Evolutionary conservation across 2,888 invertebrate genomes (phyloP).

Genomic region (Cryptops parisi): DNA sequence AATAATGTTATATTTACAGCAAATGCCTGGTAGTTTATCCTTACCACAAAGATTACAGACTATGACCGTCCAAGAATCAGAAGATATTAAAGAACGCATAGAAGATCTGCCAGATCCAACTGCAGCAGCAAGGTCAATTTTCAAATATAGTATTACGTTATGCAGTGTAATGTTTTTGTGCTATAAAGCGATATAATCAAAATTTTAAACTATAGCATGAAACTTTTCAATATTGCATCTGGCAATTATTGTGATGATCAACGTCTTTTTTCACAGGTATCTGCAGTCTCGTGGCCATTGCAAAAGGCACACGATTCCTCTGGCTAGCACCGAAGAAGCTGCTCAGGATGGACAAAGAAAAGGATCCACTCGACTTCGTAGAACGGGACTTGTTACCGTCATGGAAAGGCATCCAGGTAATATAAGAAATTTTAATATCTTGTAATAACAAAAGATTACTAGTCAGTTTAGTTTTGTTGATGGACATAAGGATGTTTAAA

Average conservation of each 20-base stretch:
- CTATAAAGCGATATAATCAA: too few species aligned
- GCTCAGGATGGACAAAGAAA: slow-evolving; percentile 39
- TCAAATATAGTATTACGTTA: too few species aligned
- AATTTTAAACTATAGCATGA: too few species aligned
- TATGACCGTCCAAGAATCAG: slow-evolving; percentile 24
- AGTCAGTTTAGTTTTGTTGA: background rate
- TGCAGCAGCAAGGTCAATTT: slow-evolving; percentile 36
- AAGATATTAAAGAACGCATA: slow-evolving; percentile 18
- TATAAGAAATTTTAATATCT: background rate
- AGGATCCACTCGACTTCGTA: slow-evolving; percentile 44
- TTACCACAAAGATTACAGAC: slow-evolving; percentile 36
- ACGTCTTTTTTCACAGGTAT: slow-evolving; percentile 43
- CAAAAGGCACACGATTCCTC: slow-evolving; percentile 62
- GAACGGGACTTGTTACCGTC: slow-evolving; percentile 70
- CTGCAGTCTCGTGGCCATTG: slow-evolving; percentile 58
- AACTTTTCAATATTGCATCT: too few species aligned
- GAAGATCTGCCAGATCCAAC: slow-evolving; percentile 40
- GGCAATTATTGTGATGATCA: too few species aligned
- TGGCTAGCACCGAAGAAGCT: slow-evolving; percentile 47
- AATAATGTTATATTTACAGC: slow-evolving; percentile 17
- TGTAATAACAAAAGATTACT: background rate
- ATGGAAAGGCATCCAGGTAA: slow-evolving; percentile 42
- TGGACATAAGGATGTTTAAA: background rate
- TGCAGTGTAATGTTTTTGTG: too few species aligned
- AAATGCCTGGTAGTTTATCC: slow-evolving; percentile 21